Conservation (phyloP, 2,888 invertebrate genomes). For the Melanostoma scalare region DNA sequence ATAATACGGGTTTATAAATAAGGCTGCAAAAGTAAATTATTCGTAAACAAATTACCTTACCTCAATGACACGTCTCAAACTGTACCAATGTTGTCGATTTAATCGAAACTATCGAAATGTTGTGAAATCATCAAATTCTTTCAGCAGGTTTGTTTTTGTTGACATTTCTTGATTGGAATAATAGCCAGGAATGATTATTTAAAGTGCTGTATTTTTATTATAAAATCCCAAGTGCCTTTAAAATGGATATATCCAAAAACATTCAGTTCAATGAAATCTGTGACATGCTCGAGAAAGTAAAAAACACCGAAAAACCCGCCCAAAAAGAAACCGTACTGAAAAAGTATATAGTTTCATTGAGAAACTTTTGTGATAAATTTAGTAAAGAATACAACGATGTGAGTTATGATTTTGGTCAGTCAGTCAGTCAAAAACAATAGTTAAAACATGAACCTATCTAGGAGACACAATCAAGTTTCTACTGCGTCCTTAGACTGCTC, state of each 20-base stretch:
- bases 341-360: constrained; percentile 77
- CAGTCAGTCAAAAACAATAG: too few species aligned
- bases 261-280: constrained; percentile 79
- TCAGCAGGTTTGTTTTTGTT: too few species aligned
- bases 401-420: background rate
- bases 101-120: too few species aligned
- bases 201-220: background rate
- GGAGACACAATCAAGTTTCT: constrained; percentile 85
- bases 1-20: too few species aligned
- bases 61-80: too few species aligned
- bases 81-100: too few species aligned
- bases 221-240: background rate
- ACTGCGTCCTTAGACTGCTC: constrained; percentile 89
- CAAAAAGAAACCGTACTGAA: constrained; percentile 77
- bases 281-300: constrained; percentile 78
- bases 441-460: constrained; percentile 65
- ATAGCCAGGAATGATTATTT: too few species aligned
- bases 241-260: constrained; percentile 78
- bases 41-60: too few species aligned
- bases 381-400: constrained; percentile 74
- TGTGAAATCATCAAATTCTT: too few species aligned
- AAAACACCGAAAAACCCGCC: constrained; percentile 73
- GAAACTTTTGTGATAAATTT: constrained; percentile 75
- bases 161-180: too few species aligned
- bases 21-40: too few species aligned